Evolutionary conservation across 2,888 invertebrate species (phyloP).

Genomic region (Drosophila lacicola): DNA sequence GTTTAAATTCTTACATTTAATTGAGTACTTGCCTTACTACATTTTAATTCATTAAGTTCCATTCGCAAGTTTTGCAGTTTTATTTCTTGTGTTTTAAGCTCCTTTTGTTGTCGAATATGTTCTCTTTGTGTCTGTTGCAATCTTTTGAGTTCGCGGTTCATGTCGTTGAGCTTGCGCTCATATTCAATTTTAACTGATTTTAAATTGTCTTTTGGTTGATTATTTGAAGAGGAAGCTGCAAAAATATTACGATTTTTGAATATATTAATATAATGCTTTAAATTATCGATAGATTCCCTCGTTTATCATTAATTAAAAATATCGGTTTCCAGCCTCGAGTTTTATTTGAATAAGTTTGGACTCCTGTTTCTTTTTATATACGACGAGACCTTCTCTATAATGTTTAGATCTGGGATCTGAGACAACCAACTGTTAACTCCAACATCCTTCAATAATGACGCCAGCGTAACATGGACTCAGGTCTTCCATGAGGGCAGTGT

Average conservation of each 20-base stretch:
- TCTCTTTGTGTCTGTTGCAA: slow-evolving; percentile 95
- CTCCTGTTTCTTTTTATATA: too few species aligned
- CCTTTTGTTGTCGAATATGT: slow-evolving; percentile 93
- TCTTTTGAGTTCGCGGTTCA: slow-evolving; percentile 94
- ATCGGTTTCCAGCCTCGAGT: too few species aligned
- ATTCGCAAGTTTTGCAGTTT: slow-evolving; percentile 90
- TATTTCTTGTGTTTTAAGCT: slow-evolving; percentile 90
- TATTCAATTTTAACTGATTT: slow-evolving; percentile 95
- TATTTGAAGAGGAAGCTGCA: slow-evolving; percentile 59
- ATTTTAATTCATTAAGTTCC: slow-evolving; percentile 93
- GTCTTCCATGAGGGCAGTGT: too few species aligned
- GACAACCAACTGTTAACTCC: too few species aligned
- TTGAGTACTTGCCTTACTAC: slow-evolving; percentile 88
- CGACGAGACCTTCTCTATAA: too few species aligned
- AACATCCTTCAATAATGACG: too few species aligned
- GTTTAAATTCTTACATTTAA: neutral
- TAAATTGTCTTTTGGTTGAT: slow-evolving; percentile 87
- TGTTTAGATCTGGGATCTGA: too few species aligned
- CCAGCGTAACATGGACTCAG: too few species aligned
- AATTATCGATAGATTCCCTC: too few species aligned
- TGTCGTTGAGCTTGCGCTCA: slow-evolving; percentile 92
- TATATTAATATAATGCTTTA: neutral
- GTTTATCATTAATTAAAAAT: too few species aligned
- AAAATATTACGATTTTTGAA: slow-evolving; percentile 3
- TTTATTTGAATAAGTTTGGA: too few species aligned